A percentile compares a stretch with the other conserved stretches of the same genome.
These are phyloP conservation scores for Erpobdella octoculata DNA, from an alignment of 2,888 invertebrate species.

Conservation along the genomic window DNA sequence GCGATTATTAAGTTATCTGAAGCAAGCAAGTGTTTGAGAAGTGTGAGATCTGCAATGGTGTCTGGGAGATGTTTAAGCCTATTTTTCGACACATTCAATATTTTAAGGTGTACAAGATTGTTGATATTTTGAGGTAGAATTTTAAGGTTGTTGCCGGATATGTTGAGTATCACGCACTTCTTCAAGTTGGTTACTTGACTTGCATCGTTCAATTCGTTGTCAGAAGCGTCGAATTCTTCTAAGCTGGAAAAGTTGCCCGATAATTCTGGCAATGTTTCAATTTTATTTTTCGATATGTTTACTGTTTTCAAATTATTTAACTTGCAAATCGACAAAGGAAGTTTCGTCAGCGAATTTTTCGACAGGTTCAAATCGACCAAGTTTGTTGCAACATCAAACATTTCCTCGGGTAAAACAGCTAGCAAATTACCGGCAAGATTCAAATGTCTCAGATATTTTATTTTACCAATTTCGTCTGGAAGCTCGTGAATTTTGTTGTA, in stretches of 20 bases:
- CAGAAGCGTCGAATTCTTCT: constrained; percentile 27
- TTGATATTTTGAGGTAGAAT: constrained; percentile 45
- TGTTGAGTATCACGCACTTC: constrained; percentile 40
- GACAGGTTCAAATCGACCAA: constrained; percentile 30
- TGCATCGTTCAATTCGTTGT: constrained; percentile 40
- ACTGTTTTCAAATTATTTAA: constrained; percentile 42
- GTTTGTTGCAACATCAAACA: constrained; percentile 45
- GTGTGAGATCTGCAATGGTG: constrained; percentile 42
- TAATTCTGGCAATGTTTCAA: constrained; percentile 27
- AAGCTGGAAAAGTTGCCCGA: not conserved
- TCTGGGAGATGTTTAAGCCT: constrained; percentile 44
- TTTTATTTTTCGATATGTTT: constrained; percentile 32
- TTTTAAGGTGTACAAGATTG: constrained; percentile 43
- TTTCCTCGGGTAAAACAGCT: constrained; percentile 68
- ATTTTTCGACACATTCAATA: constrained; percentile 45
- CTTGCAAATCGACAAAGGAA: constrained; percentile 36
- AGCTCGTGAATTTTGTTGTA: constrained; percentile 58
- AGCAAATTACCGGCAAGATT: constrained; percentile 74
- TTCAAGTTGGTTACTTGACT: constrained; percentile 35
- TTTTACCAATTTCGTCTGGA: constrained; percentile 46
- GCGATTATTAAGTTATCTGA: constrained; percentile 42
- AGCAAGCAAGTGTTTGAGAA: constrained; percentile 43
- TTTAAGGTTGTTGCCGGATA: constrained; percentile 44
- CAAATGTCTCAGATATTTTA: constrained; percentile 45
- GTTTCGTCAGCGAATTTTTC: constrained; percentile 31